Conservation (phyloP, 2,888 invertebrate species). For the Drosophila gaucha region DNA sequence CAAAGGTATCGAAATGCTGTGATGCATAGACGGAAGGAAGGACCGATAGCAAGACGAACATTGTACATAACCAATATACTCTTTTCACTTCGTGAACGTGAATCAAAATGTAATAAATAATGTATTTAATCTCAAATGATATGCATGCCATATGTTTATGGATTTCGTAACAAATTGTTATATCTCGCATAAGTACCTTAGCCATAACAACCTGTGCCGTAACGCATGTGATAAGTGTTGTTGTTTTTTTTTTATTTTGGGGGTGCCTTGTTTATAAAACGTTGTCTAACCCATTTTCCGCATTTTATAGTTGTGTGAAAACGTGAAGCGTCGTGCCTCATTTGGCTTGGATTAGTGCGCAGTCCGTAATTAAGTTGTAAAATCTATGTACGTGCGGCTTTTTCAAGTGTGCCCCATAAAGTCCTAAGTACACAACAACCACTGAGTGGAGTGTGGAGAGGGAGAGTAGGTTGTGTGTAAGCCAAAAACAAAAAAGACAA, state of each 20-base stretch:
- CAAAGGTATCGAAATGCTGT: no score
- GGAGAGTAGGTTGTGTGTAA: neutral
- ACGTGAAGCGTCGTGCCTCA: conserved; percentile 56
- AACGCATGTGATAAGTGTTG: conserved; percentile 37
- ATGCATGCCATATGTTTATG: conserved; percentile 1
- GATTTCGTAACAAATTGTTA: conserved; percentile 1
- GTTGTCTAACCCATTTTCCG: conserved; percentile 50
- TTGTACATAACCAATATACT: no score
- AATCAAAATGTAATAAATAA: neutral
- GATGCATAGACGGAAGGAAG: no score
- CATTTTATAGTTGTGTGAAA: conserved; percentile 41
- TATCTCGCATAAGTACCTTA: no score
- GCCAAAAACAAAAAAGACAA: neutral
- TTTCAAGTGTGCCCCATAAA: conserved; percentile 50
- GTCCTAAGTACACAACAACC: conserved; percentile 68
- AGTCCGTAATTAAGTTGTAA: conserved; percentile 72
- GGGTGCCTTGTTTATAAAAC: conserved; percentile 38
- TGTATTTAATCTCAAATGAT: conserved; percentile 1
- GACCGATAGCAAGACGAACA: no score
- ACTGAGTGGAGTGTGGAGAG: neutral
- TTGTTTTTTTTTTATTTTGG: neutral
- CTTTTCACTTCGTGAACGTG: no score
- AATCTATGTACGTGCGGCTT: conserved; percentile 63
- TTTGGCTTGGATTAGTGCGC: conserved; percentile 65
- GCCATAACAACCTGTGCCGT: no score